Base-by-base conservation (phyloP, 2,797 vertebrate species). In the Acanthis flammea region DNA sequence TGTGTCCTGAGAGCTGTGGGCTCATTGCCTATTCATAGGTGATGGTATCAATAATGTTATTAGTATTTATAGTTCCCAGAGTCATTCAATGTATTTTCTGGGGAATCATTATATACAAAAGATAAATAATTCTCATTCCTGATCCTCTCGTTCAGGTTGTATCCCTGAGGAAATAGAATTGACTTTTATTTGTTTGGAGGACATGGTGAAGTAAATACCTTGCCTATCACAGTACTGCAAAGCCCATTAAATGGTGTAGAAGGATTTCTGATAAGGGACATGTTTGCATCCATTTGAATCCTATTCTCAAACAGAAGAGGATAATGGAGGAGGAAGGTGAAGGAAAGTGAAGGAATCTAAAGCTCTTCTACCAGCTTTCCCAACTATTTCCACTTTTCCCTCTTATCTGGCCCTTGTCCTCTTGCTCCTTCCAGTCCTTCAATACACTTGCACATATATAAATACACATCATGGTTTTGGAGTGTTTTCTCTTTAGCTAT, bases 31-130 rank as follows among this genome's bases (percentile, higher is more conserved):
- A 75, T 93, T 94, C 70, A 84, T 67, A 74, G 80, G 58, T 71
- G 80, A 94, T 92, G 66, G 23, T 92, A 94, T 93, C 54, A 72
- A 76, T 74, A 74, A 71, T 35, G 48, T n/a, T 79, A 58, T 63
- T 67, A 44, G 25, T 86, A 86, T 71, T 93, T 92, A 86, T 84
- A 77, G 74, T 75, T 90, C 57, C 70, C 33, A 27, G 35, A 92
- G 51, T 42, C 2, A 60, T 62, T 83, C 8, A 1, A 44, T 74
- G 13, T 51, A 77, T 73, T 86, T 96, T 83, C 60, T 67, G 51
- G 28, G 22, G 21, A 86, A 71, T 70, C 48, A 55, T 41, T 79
- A 48, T 62, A 54, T 80, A 44, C 35, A 73, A 39, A 28, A 82
- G 47, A 71, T 73, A 94, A 79, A 92, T 91, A 76, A 41, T 66